Percentiles rank a stretch among this genome's conserved stretches.
Conservation (phyloP, 2,797 vertebrate genomes). For the Oophaga sylvatica region DNA sequence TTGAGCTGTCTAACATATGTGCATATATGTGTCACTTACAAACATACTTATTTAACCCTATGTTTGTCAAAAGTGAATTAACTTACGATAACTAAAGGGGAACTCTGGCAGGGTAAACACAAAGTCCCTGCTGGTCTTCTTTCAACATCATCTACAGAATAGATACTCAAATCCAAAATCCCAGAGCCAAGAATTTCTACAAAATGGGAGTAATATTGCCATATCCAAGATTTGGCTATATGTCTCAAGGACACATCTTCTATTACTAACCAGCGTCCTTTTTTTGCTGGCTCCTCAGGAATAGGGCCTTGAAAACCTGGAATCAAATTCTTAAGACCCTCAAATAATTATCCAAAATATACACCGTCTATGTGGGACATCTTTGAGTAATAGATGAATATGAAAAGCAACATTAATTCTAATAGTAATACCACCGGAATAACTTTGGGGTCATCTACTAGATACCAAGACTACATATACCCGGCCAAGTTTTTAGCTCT, state of each 20-base stretch:
- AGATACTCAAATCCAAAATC: not conserved
- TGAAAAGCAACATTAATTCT: too few relatives aligned
- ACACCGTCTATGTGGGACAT: not conserved
- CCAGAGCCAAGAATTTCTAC: not conserved
- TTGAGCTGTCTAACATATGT: slow-evolving; percentile 61
- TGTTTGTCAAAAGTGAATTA: slow-evolving; percentile 27
- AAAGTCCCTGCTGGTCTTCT: not conserved
- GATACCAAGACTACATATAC: too few relatives aligned
- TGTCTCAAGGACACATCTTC: not conserved
- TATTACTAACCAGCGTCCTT: not conserved
- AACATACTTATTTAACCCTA: slow-evolving; percentile 43
- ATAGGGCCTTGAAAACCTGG: not conserved
- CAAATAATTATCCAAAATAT: not conserved
- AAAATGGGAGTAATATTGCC: not conserved
- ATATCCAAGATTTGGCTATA: not conserved
- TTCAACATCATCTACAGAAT: not conserved
- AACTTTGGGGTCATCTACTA: too few relatives aligned
- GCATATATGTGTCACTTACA: slow-evolving; percentile 43
- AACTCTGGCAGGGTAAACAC: not conserved
- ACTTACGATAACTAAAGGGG: not conserved
- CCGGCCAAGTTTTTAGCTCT: too few relatives aligned
- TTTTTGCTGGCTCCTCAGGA: not conserved
- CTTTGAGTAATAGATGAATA: not conserved
- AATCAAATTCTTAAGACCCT: not conserved
- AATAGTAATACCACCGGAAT: too few relatives aligned